phyloP scores from a whole-genome alignment of 2,113 vertebrate genomes.

The Oenanthe oenanthe region DNA sequence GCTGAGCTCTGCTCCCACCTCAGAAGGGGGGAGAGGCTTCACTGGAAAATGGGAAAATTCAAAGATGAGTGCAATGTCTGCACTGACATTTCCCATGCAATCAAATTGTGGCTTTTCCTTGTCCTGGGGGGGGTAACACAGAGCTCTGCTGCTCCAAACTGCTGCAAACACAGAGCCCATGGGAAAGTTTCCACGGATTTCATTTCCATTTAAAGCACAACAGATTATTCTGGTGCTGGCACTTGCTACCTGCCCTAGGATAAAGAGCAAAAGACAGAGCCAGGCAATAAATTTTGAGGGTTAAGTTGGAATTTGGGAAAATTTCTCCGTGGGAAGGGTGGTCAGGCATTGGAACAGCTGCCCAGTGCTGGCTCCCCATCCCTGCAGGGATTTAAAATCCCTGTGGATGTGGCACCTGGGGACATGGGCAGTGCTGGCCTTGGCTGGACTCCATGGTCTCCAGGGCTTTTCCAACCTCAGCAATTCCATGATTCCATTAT shows the following conservation, averaged over 20 bases:
- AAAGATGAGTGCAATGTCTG: not conserved
- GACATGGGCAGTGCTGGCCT: not conserved
- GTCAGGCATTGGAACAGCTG: not conserved
- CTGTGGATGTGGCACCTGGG: not conserved
- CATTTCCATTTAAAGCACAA: not conserved
- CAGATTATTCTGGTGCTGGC: not conserved
- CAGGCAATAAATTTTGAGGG: not conserved
- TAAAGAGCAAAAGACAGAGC: not conserved
- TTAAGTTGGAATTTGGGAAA: not conserved
- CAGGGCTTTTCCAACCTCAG: not conserved
- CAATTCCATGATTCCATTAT: not conserved
- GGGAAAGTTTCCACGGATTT: not conserved
- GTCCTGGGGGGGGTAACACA: not conserved
- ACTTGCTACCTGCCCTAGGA: not conserved
- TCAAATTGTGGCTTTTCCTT: not conserved
- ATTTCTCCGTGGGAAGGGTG: not conserved
- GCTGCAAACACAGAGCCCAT: not conserved
- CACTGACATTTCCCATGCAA: not conserved
- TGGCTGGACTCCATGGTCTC: not conserved
- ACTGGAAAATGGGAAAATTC: conserved; percentile 71
- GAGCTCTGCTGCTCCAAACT: not conserved
- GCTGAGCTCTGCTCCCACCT: conserved; percentile 79
- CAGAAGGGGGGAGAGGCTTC: conserved; percentile 82
- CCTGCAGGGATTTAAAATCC: not conserved
- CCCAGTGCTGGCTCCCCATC: not conserved